Evolutionary conservation across 2,113 vertebrate species (phyloP), one percentile per base, ranked within the genome.

Genomic region (Caranx ignobilis): DNA sequence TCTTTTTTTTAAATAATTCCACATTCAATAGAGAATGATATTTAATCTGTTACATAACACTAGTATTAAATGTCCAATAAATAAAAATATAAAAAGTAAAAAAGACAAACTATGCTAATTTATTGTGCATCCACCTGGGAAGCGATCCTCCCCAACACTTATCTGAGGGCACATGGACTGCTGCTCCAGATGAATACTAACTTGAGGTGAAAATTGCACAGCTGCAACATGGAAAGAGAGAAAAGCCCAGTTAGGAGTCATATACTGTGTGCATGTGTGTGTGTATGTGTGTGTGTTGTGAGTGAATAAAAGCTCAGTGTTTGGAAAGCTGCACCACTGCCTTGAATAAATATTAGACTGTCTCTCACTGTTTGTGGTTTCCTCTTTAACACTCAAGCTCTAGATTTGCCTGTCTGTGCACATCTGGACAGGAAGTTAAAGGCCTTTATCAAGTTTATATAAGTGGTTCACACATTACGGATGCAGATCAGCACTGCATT

Each of bases 101-200:
- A 75, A 66, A 39, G 55, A 3, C 8, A 77, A 59, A 59, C 13
- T 15, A 32, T 67, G 35, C 6, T 76, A 48, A 31, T 13, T 32
- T 77, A 70, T 50, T 68, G 43, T 55, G 59, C 54, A 52, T 93
- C 95, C 92, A 92, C 96, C 96, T 95, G 96, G 96, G 84, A 98
- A 94, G 63, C 95, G 92, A 90, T 95, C 95, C 81, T 95, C 95
- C 50, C 95, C 94, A 12, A 95, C 83, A 55, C 89, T 95, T 61
- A 95, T 91, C 71, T 91, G 91, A 86, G 96, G 95, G 80, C 96
- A 97, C 66, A 80, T 32, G 91, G 85, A 78, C 92, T 84, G 86
- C 67, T 95, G 84, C 47, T 95, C 89, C 76, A 64, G 88, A 45
- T 93, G 94, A 86, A 93, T 90, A 75, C 92, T 92, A 92, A 89